Evolutionary conservation across 2,888 invertebrate species (phyloP).

Genomic region (Coronaproctus castanopsis): DNA sequence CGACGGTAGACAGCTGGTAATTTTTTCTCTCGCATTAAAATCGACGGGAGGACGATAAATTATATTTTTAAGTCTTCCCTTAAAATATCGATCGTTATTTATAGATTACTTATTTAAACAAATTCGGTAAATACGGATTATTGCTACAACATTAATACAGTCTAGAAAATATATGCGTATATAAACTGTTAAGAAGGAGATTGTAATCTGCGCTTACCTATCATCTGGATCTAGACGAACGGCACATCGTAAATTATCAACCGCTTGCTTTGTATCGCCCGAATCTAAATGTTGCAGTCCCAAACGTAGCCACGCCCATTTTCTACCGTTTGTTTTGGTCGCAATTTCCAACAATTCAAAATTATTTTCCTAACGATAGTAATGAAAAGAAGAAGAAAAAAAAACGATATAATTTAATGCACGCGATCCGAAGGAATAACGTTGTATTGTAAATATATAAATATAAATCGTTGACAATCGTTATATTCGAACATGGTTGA

Average conservation of each 20-base stretch:
- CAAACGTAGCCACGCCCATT: constrained; percentile 66
- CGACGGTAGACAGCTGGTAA: no score
- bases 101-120: no score
- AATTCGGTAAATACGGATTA: no score
- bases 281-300: constrained; percentile 45
- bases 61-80: no score
- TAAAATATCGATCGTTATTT: no score
- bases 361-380: constrained; percentile 33
- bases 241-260: constrained; percentile 27
- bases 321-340: constrained; percentile 32
- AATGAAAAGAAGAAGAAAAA: constrained; percentile 13
- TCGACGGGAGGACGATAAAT: no score
- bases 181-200: no score
- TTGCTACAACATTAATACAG: no score
- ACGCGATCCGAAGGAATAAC: not conserved
- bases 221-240: constrained; percentile 46
- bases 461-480: not conserved
- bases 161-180: no score
- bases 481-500: not conserved
- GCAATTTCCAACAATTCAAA: constrained; percentile 37
- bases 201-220: no score
- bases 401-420: not conserved
- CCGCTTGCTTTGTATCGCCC: constrained; percentile 30
- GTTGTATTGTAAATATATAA: not conserved
- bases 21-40: no score